Percentiles rank a stretch among this genome's conserved stretches.
These are phyloP conservation scores for Holacanthella duospinosa DNA, from an alignment of 2,888 invertebrate species.

Conservation along the genomic window DNA sequence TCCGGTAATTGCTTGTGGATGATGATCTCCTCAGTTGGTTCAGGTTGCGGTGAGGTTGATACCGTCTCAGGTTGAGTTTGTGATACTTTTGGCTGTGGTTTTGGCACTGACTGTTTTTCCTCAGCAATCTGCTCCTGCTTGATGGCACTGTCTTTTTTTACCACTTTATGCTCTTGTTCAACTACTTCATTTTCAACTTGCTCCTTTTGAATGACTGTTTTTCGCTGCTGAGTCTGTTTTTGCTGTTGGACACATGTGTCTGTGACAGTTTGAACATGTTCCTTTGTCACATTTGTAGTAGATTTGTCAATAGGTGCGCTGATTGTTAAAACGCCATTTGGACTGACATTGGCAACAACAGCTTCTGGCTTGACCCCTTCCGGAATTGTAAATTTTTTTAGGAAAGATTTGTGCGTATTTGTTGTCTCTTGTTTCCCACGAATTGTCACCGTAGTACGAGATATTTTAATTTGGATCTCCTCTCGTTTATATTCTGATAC, in stretches of 20 bases:
- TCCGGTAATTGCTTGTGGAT: not conserved
- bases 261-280: no score
- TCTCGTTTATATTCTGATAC: conserved; percentile 6
- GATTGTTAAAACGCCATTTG: not conserved
- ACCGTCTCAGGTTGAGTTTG: no score
- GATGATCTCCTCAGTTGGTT: not conserved
- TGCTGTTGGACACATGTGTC: no score
- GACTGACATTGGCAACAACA: not conserved
- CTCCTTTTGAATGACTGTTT: not conserved
- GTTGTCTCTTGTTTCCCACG: conserved; percentile 4
- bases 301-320: not conserved
- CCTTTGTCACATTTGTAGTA: not conserved
- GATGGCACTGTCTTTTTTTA: no score
- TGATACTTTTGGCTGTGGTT: not conserved
- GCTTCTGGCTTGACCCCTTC: conserved; percentile 4
- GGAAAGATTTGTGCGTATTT: not conserved
- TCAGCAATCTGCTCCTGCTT: not conserved
- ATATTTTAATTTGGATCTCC: conserved; percentile 2
- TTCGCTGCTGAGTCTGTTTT: not conserved
- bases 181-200: no score
- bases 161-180: no score
- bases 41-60: no score
- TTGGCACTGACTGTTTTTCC: not conserved
- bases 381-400: conserved; percentile 8
- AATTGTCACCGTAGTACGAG: conserved; percentile 9